Conservation (phyloP, 2,113 vertebrate genomes). For the Semnopithecus entellus region DNA sequence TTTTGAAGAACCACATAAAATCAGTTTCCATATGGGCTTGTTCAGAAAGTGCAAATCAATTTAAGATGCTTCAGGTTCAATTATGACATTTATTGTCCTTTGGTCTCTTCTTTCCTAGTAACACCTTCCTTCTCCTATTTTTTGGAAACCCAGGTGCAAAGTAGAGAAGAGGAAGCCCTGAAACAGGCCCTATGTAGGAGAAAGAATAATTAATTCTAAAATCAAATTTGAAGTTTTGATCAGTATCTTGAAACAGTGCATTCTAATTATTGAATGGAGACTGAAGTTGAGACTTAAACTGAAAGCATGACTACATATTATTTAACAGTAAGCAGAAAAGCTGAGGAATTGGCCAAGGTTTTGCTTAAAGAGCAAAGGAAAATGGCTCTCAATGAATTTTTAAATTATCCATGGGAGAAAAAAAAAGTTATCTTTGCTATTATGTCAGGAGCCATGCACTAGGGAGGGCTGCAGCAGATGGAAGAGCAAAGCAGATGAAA, state of each 20-base stretch:
- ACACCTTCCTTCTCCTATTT: not conserved
- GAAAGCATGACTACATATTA: not conserved
- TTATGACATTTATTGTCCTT: not conserved
- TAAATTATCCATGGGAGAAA: not conserved
- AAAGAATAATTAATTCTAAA: not conserved
- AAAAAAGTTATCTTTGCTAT: not conserved
- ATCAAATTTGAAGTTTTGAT: not conserved
- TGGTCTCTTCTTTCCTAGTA: not conserved
- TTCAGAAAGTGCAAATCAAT: not conserved
- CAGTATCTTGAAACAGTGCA: not conserved
- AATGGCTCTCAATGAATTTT: not conserved
- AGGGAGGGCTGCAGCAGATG: not conserved
- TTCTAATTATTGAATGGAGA: not conserved
- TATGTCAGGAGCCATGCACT: not conserved
- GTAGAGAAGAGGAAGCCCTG: not conserved
- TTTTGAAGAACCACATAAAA: not conserved
- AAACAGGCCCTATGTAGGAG: not conserved
- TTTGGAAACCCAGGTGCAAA: not conserved
- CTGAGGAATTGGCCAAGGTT: not conserved
- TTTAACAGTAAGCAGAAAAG: not conserved
- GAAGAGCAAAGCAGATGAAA: not conserved
- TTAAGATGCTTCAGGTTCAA: not conserved
- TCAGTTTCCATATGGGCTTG: not conserved
- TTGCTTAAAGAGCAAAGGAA: not conserved
- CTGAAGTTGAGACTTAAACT: not conserved